These are phyloP conservation scores for Cyclargus thomasi DNA, from an alignment of 1,140 invertebrate species.

Conservation along the genomic window DNA sequence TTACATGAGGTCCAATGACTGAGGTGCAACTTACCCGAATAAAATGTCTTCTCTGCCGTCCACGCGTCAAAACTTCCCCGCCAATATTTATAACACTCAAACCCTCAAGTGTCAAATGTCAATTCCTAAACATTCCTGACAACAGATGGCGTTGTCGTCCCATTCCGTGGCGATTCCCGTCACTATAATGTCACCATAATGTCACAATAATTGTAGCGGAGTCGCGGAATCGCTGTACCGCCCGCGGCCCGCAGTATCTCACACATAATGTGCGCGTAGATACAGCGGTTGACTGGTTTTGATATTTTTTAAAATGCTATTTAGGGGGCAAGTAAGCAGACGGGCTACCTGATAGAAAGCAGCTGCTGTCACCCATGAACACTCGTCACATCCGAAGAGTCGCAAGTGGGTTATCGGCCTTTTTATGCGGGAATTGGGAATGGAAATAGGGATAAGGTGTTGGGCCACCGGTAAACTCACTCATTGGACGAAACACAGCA, in stretches of 20 bases:
- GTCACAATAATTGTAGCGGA: not conserved
- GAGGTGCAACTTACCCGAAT: too few species aligned
- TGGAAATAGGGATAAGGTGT: too few species aligned
- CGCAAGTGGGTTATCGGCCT: too few species aligned
- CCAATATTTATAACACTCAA: not conserved
- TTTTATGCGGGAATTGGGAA: too few species aligned
- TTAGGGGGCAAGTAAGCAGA: too few species aligned
- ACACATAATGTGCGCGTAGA: conserved; percentile 65
- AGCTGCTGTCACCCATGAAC: too few species aligned
- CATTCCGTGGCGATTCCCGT: conserved; percentile 58
- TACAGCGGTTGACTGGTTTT: conserved; percentile 38
- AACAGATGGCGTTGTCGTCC: conserved; percentile 11
- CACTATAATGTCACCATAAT: conserved; percentile 44
- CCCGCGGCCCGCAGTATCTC: conserved; percentile 61
- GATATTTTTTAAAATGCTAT: conserved; percentile 34
- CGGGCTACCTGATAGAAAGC: too few species aligned
- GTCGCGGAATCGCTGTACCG: conserved; percentile 55
- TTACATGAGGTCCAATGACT: too few species aligned
- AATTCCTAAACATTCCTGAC: not conserved
- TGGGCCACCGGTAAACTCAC: too few species aligned
- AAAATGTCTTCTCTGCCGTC: too few species aligned
- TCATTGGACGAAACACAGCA: too few species aligned
- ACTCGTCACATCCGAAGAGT: too few species aligned
- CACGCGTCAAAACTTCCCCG: not conserved
- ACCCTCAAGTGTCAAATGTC: not conserved